These are phyloP conservation scores for Sakesphorus luctuosus DNA, from an alignment of 2,113 vertebrate genomes.

Conservation along the genomic window DNA sequence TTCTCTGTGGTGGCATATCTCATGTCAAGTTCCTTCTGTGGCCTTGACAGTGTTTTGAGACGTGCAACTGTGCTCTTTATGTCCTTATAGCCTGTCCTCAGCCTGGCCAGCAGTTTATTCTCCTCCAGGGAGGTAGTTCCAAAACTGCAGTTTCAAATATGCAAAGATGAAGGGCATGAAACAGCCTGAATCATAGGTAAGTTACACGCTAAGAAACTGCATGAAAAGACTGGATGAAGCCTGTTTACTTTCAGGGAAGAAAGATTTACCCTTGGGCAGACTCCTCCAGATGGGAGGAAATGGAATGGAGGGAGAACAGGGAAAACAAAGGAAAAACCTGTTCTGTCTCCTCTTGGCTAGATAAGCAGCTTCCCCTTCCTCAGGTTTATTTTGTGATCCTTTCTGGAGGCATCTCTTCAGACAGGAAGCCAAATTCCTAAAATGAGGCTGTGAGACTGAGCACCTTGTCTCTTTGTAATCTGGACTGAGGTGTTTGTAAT, in stretches of 20 bases:
- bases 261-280: background rate
- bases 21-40: background rate
- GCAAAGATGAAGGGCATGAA: background rate
- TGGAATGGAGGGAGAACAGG: background rate
- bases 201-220: background rate
- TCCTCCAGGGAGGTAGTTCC: background rate
- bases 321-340: slow-evolving; percentile 5
- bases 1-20: background rate
- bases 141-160: background rate
- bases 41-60: background rate
- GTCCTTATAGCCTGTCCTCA: background rate
- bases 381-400: slow-evolving; percentile 28
- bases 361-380: background rate
- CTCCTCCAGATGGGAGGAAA: background rate
- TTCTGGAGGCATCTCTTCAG: slow-evolving; percentile 24
- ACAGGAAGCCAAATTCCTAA: slow-evolving; percentile 14
- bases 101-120: background rate
- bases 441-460: background rate
- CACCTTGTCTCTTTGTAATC: slow-evolving; percentile 16
- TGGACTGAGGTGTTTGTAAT: slow-evolving; percentile 32
- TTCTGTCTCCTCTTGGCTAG: slow-evolving; percentile 19
- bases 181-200: background rate
- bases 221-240: background rate
- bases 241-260: background rate
- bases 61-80: background rate